Conservation (phyloP, 2,888 invertebrate genomes). For the Dugesia japonica region DNA sequence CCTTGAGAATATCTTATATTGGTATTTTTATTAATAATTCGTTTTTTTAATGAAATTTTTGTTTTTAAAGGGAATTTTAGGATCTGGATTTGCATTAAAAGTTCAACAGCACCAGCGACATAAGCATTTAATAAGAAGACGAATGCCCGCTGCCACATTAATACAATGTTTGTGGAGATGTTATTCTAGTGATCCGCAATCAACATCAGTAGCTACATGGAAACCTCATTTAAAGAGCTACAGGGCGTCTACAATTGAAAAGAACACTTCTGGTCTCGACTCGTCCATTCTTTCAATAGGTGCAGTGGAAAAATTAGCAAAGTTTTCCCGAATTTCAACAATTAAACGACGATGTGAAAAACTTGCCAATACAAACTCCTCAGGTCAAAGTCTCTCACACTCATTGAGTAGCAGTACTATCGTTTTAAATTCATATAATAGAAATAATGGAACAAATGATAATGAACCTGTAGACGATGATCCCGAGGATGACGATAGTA, state of each 20-base stretch:
- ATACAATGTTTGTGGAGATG: conserved; percentile 85
- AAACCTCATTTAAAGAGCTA: conserved; percentile 60
- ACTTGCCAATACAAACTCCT: not conserved
- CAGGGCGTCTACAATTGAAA: conserved; percentile 40
- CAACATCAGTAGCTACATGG: conserved; percentile 78
- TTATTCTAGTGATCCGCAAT: conserved; percentile 81
- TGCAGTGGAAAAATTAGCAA: conserved; percentile 17
- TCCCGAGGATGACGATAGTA: not conserved
- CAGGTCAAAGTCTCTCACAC: not conserved
- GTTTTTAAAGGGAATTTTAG: conserved; percentile 63
- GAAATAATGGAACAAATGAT: conserved; percentile 8
- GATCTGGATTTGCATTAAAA: conserved; percentile 82
- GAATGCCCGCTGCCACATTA: conserved; percentile 75
- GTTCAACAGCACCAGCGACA: conserved; percentile 83
- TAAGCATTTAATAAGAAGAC: conserved; percentile 76
- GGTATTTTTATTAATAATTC: too few species aligned
- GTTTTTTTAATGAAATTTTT: not conserved
- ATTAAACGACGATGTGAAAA: conserved; percentile 31
- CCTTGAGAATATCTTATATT: too few species aligned
- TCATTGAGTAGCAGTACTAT: not conserved
- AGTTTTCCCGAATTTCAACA: conserved; percentile 32
- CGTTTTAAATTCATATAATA: not conserved
- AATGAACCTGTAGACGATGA: not conserved
- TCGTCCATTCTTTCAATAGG: not conserved
- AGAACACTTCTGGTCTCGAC: not conserved